Evolutionary conservation across 2,888 invertebrate species (phyloP), one percentile per base, ranked within the genome.

Genomic region (Frankliniella fusca): DNA sequence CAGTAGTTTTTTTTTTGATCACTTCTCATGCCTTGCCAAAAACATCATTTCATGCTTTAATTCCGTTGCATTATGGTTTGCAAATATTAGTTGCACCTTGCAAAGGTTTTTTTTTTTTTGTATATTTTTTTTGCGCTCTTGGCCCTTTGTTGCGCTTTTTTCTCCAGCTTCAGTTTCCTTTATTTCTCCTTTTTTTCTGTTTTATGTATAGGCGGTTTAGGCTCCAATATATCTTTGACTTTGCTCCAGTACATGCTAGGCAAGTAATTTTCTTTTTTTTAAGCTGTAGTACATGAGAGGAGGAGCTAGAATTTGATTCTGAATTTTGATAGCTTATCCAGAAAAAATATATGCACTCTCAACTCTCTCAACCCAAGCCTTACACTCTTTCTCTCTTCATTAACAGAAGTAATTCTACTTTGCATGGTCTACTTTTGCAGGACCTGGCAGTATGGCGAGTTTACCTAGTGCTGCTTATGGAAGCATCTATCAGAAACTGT

Each of bases 401-500:
- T 38, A 38, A 38, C 38, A 38, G 5, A 38, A 2, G 38, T 38
- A 3, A 38, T 38, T 38, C 5, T 3, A 38, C 3, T 38, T 38
- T 38, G 38, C 38, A 38, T 38, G 38, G 5, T 38, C 38, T 27
- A 23, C 12, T 23, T 9, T 76, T 76, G 2, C 70, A 76, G 70
- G 70, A 27, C 70, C 70, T 11, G 70, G 70, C n/a, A 76, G 70
- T 12, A 76, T 76, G 70, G 70, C 70, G 7, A 76, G 70, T 76
- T 76, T 85, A 84, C 89, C 90, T 79, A 89, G 89, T 83, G 86
- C 91, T 50, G 89, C 91, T 2, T 93, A 93, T 87, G 92, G 93
- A 38, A 94, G 95, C 20, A 93, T 97, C 82, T 97, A 97, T 89
- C 93, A 93, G 89, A 95, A 95, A 88, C 91, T 98, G 83, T 99